Base-by-base conservation (phyloP, 2,113 vertebrate genomes). In the Anseranas semipalmata region DNA sequence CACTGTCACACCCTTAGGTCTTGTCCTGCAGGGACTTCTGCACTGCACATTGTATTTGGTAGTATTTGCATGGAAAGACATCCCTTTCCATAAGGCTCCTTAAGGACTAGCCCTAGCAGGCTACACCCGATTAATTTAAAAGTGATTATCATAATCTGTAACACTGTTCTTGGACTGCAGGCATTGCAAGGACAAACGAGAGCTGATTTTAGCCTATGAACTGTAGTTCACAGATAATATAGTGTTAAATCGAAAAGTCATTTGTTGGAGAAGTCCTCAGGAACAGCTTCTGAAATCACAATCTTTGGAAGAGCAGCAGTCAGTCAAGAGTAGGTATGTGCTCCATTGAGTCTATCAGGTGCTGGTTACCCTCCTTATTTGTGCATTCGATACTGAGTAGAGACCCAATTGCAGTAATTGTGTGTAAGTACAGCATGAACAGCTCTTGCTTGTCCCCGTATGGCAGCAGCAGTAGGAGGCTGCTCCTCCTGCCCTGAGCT, bases 61-160 rank as follows among this genome's bases (percentile, higher is more conserved):
- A 85, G 15, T 22, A 27, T 30, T 93, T n/a, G 39, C 35, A 53
- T 28, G 22, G 62, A 67, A 85, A 78, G 39, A 21, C 9, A 52
- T 28, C 18, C 2, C 24, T 77, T 89, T 87, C 81, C 18, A 4
- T 45, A 82, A 91, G 81, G 41, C 68, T 90, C 25, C 79, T 88
- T 95, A 90, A 90, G 74, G 83, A 46, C 24, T 37, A 73, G 22
- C 16, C n/a, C 55, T 50, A 41, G 50, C 25, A 92, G 70, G 21
- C 52, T 86, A 59, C 35, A 89, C 11, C 46, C 72, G 80, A 65
- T 93, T 87, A 82, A 85, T 89, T 65, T 75, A 32, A 77, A 95
- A 96, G 48, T 84, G 86, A 77, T 95, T 92, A 86, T 86, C 37
- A 12, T 88, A 80, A 95, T 94, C 89, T 89, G 32, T 77, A 45